Base-by-base conservation (phyloP, 2,797 vertebrate species). In the Nyctibius grandis region DNA sequence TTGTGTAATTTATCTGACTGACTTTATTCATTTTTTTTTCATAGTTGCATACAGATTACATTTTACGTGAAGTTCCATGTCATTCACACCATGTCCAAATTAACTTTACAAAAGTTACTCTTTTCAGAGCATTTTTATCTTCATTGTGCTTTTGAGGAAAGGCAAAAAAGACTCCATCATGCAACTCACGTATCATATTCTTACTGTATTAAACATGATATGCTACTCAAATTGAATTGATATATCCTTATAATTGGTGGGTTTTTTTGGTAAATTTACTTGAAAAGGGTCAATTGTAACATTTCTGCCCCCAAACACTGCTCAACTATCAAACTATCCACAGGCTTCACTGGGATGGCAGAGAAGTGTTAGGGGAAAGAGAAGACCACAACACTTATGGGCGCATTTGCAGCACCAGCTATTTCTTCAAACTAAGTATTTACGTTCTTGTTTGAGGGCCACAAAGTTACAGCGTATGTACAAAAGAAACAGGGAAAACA, bases 1-100 rank as follows among this genome's bases (percentile, higher is more conserved):
- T 59, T 88, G 74, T 94, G 28, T 54, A 95, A 87, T 67, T 70
- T 89, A 83, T 95, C 95, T 90, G 94, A 19, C 53, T 94, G 79
- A 48, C 42, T 15, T 38, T 57, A 91, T 15, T 4, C 7, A 19
- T 42, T 44, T 6, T 34, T 61, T 42, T 56, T 17, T 34, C 7
- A 11, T 36, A 92, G 57, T 3, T 82, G 36, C 26, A 56, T 50
- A 83, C 60, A 77, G 45, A 85, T 57, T 67, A 59, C 70, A 12
- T 63, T 88, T 92, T 73, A 73, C 20, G 51, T 19, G 8, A 85
- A 88, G n/a, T 73, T 72, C 47, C 47, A 81, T 31, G 54, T 87
- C 77, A 90, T 65, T 88, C 40, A 65, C 18, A 90, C 47, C 11
- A 47, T 15, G 28, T 69, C 20, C 54, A 82, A 87, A 89, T 57